These are phyloP conservation scores for Sinohyriopsis cumingii DNA, from an alignment of 2,888 invertebrate genomes.

Conservation along the genomic window DNA sequence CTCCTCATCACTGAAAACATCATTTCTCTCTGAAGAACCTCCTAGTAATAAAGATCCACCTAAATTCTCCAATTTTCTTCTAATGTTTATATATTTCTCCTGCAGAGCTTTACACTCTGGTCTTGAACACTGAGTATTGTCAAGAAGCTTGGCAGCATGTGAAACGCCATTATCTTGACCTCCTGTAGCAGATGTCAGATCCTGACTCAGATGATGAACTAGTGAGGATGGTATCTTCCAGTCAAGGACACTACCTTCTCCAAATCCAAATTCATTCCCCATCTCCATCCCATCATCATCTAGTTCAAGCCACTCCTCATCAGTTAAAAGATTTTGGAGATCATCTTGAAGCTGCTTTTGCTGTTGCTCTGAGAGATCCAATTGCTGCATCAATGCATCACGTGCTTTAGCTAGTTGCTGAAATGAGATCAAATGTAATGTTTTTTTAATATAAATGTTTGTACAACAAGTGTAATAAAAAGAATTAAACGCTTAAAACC, in stretches of 20 bases:
- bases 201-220: background rate
- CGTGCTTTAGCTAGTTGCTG: constrained; percentile 62
- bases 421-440: constrained; percentile 11
- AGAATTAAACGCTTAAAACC: too few relatives aligned
- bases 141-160: background rate
- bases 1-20: background rate
- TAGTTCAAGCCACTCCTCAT: background rate
- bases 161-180: constrained; percentile 11
- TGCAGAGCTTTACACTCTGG: constrained; percentile 9
- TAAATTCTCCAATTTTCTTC: background rate
- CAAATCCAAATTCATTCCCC: background rate
- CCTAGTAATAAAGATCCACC: background rate
- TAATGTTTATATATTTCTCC: background rate
- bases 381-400: constrained; percentile 55
- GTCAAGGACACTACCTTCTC: too few relatives aligned
- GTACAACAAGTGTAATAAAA: too few relatives aligned
- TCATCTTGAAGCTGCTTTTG: constrained; percentile 44
- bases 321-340: constrained; percentile 25
- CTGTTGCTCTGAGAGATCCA: constrained; percentile 45
- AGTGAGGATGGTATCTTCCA: constrained; percentile 1
- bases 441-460: too few relatives aligned
- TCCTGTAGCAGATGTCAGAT: background rate
- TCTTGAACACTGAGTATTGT: background rate
- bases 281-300: background rate
- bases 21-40: background rate